phyloP scores from a whole-genome alignment of 2,113 vertebrate genomes.

The Ophthalmolycus amberensis region DNA sequence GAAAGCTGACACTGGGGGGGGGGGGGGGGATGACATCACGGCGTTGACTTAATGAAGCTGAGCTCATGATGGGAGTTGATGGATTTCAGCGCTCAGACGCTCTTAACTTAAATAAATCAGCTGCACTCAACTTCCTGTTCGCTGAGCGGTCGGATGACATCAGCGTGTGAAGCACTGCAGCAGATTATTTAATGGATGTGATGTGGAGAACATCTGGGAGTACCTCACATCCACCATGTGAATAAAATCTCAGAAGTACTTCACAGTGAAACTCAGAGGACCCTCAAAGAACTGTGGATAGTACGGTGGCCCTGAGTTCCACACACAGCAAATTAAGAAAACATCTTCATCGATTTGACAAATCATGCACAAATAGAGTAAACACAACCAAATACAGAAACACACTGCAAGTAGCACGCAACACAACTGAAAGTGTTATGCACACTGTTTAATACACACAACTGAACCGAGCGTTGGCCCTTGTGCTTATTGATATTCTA shows the following conservation, averaged over 20 bases:
- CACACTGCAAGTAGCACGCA: too few species aligned
- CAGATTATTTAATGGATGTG: background rate
- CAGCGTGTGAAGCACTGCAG: background rate
- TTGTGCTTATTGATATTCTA: background rate
- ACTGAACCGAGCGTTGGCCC: background rate
- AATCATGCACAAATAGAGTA: background rate
- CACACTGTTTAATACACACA: background rate
- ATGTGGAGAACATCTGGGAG: background rate
- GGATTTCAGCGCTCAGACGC: background rate
- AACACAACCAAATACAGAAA: background rate
- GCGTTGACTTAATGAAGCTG: background rate
- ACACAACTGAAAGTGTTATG: background rate
- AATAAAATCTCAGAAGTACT: background rate
- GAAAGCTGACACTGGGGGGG: slow-evolving; percentile 1
- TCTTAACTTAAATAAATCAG: slow-evolving; percentile 23
- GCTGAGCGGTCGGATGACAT: background rate
- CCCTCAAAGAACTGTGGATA: background rate
- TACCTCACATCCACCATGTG: background rate
- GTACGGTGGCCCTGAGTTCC: background rate
- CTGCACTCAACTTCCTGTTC: slow-evolving; percentile 13
- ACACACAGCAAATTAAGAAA: background rate
- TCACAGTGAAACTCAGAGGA: background rate
- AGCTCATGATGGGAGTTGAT: slow-evolving; percentile 11
- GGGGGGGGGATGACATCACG: background rate
- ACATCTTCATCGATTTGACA: background rate